Conservation (phyloP, 2,888 invertebrate species). For the Poecilus cupreus region DNA sequence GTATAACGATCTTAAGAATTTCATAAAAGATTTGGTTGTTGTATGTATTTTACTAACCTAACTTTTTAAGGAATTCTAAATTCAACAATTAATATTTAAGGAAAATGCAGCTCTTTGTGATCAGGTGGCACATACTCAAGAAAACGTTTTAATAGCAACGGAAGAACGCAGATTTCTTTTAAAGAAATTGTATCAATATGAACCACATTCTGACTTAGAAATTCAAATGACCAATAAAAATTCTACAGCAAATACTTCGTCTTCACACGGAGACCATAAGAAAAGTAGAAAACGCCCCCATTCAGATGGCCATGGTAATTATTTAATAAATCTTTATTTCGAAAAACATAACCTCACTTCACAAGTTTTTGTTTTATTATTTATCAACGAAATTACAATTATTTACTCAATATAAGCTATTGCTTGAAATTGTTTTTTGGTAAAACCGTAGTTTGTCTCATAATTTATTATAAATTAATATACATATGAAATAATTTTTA, state of each 20-base stretch:
- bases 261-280: conserved; percentile 51
- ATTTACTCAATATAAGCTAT: too few species aligned
- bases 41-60: conserved; percentile 73
- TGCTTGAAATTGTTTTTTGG: too few species aligned
- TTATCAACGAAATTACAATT: too few species aligned
- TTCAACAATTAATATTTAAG: conserved; percentile 70
- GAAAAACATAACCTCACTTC: too few species aligned
- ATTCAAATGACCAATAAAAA: conserved; percentile 68
- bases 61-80: not conserved
- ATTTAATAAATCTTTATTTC: too few species aligned
- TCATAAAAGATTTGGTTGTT: conserved; percentile 80
- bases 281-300: conserved; percentile 37
- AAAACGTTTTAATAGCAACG: conserved; percentile 85
- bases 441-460: too few species aligned
- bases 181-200: conserved; percentile 83
- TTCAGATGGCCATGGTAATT: conserved; percentile 47
- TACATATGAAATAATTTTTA: conserved; percentile 54
- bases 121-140: conserved; percentile 89
- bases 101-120: conserved; percentile 92
- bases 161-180: conserved; percentile 89
- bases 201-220: conserved; percentile 72
- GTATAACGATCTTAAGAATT: conserved; percentile 77
- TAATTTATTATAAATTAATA: conserved; percentile 39
- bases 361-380: too few species aligned
- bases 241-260: conserved; percentile 63